Base-by-base conservation (phyloP, 2,113 vertebrate species). In the Oreochromis tanganicae region DNA sequence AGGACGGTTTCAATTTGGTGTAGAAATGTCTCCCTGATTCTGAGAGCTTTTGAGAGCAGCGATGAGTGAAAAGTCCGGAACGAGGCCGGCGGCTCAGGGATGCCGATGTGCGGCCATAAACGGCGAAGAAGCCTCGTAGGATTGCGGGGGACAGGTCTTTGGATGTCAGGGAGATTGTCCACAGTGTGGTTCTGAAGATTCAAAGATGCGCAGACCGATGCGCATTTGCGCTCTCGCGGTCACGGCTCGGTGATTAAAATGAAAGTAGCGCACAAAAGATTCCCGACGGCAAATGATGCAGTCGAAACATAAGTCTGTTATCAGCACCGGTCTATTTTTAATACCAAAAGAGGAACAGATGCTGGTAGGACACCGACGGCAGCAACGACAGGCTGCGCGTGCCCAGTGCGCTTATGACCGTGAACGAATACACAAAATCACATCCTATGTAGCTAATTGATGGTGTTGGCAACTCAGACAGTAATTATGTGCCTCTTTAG, bases 141-240 rank as follows among this genome's bases (percentile, higher is more conserved):
- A 95, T 94, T 92, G 93, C 93, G 90, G 94, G 90, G 88, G 93
- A 94, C 89, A 91, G 88, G 92, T 95, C 93, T 86, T 85, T 81
- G 91, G 94, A 84, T 95, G 95, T 93, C 94, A 92, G 90, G 85
- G 89, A 88, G 95, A 92, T 93, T 85, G 94, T 93, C 93, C 93
- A 94, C 93, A 32, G 92, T 83, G 93, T 87, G 84, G 81, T 95
- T 95, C 79, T 73, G 80, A 87, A 91, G 95, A 94, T 86, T 95
- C 95, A 93, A 84, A 95, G 93, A 94, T 96, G 96, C 96, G 95
- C 95, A 95, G 85, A 89, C 6, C 84, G 91, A 95, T 95, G 95
- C 95, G 95, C 96, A 94, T 90, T 91, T 89, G 83, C 93, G 88
- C 92, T 63, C 81, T 24, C 80, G 12, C 87, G 73, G 84, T 85